phyloP scores from a whole-genome alignment of 2,888 invertebrate species.

The Panopea generosa region DNA sequence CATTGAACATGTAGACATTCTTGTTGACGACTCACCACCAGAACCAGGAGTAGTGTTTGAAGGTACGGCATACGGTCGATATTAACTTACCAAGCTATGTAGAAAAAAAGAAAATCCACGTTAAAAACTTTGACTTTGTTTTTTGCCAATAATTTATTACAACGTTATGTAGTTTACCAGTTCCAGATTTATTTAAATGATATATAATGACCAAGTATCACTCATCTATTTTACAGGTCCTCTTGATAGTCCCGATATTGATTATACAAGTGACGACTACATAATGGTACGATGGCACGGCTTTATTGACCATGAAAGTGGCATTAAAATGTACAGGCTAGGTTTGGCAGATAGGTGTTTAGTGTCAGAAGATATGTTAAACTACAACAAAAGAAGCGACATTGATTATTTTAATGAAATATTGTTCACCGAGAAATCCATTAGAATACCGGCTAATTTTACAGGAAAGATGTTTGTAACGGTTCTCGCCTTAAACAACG shows the following conservation, averaged over 20 bases:
- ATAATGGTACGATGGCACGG: slow-evolving; percentile 63
- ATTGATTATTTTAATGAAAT: slow-evolving; percentile 7
- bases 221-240: slow-evolving; percentile 20
- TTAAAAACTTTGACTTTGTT: too few species aligned
- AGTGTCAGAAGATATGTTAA: slow-evolving; percentile 12
- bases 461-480: slow-evolving; percentile 39
- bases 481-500: slow-evolving; percentile 72
- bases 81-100: too few species aligned
- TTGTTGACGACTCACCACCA: too few species aligned
- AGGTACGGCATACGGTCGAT: too few species aligned
- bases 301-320: slow-evolving; percentile 73
- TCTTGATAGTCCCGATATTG: slow-evolving; percentile 60
- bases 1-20: too few species aligned
- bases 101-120: too few species aligned
- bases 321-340: slow-evolving; percentile 60
- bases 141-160: too few species aligned
- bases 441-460: slow-evolving; percentile 22
- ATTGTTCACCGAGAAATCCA: slow-evolving; percentile 14
- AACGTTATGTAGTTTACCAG: too few species aligned
- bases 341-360: slow-evolving; percentile 56
- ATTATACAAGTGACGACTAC: slow-evolving; percentile 57
- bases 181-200: too few species aligned
- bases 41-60: too few species aligned
- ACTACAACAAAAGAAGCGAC: neutral
- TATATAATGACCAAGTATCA: neutral